Percentiles rank a stretch among this genome's conserved stretches.
Evolutionary conservation across 2,113 vertebrate genomes (phyloP).

Genomic region (Aptenodytes forsteri): DNA sequence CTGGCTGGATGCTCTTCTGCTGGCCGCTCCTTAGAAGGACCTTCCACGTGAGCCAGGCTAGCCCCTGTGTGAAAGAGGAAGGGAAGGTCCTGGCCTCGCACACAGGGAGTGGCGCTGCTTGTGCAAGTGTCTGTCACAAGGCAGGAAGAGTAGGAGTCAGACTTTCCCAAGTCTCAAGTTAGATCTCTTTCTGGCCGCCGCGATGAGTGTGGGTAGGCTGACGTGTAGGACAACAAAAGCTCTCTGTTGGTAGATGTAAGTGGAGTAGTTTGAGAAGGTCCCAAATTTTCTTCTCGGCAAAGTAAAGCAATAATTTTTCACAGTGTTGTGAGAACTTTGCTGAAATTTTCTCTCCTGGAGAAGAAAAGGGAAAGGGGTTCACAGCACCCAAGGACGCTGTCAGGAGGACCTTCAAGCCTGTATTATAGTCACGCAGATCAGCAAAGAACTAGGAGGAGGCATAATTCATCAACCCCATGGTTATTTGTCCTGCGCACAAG

Average conservation of each 20-base stretch:
- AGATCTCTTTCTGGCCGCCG: not conserved
- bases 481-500: not conserved
- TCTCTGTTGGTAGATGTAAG: not conserved
- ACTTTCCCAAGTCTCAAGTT: not conserved
- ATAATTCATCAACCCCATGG: not conserved
- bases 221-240: not conserved
- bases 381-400: not conserved
- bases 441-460: not conserved
- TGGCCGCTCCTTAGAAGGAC: not conserved
- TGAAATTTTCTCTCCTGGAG: not conserved
- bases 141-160: constrained; percentile 32
- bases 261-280: not conserved
- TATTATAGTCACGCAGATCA: not conserved
- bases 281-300: not conserved
- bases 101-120: not conserved
- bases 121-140: constrained; percentile 34
- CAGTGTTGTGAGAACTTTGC: not conserved
- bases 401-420: not conserved
- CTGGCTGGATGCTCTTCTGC: not conserved
- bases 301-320: not conserved
- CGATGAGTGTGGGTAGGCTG: not conserved
- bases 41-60: not conserved
- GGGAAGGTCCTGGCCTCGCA: not conserved
- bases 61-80: not conserved
- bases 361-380: not conserved